A percentile compares a stretch with the other conserved stretches of the same genome.
Evolutionary conservation across 1,140 invertebrate genomes (phyloP).

Genomic region (Probaryconus sp.): DNA sequence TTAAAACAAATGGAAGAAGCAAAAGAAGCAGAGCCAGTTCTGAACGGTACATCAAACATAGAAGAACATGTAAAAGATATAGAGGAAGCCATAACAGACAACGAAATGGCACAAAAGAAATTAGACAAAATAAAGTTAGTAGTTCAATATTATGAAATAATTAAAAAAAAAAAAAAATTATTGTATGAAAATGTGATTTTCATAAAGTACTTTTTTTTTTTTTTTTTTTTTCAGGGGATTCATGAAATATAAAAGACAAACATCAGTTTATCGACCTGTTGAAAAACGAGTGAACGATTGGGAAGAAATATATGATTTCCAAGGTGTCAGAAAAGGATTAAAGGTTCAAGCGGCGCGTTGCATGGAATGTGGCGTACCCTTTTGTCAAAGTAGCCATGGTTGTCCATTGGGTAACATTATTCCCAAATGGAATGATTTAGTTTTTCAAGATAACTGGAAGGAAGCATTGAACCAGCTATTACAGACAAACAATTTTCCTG

Average conservation of each 20-base stretch:
- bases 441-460: constrained; percentile 96
- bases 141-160: constrained; percentile 13
- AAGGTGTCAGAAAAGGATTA: constrained; percentile 91
- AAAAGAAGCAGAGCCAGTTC: constrained; percentile 65
- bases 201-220: neutral
- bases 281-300: constrained; percentile 94
- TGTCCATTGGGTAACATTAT: constrained; percentile 99
- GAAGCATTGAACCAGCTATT: constrained; percentile 96
- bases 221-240: constrained; percentile 85
- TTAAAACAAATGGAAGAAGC: constrained; percentile 86
- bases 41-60: constrained; percentile 68
- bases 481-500: constrained; percentile 99
- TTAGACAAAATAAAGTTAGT: constrained; percentile 91
- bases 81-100: constrained; percentile 90
- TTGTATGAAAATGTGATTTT: neutral
- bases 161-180: no score
- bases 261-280: constrained; percentile 88
- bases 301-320: constrained; percentile 97
- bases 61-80: constrained; percentile 87
- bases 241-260: constrained; percentile 96
- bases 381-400: constrained; percentile 97
- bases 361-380: constrained; percentile 99
- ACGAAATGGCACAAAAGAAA: constrained; percentile 86
- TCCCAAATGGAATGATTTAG: constrained; percentile 99
- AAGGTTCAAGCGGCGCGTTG: constrained; percentile 96